Percentiles rank a stretch among this genome's conserved stretches.
phyloP scores from a whole-genome alignment of 2,797 vertebrate species.

The Melanotaenia trifasciata region DNA sequence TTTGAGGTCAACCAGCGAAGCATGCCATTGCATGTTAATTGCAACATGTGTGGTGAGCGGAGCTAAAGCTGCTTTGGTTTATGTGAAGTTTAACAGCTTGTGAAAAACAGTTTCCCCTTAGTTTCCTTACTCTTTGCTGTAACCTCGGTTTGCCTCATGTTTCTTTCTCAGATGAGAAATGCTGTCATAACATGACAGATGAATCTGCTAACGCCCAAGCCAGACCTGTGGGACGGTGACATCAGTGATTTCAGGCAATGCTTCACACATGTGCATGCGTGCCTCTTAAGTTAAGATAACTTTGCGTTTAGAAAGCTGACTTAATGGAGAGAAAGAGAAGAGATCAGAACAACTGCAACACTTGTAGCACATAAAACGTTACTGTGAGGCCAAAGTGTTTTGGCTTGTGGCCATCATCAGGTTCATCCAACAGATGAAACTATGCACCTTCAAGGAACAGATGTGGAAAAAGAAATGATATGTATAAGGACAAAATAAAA shows the following conservation, averaged over 20 bases:
- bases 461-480: not conserved
- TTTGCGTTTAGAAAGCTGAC: conserved; percentile 12
- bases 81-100: conserved; percentile 68
- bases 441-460: not conserved
- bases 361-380: not conserved
- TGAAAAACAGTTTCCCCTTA: conserved; percentile 60
- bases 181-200: conserved; percentile 71
- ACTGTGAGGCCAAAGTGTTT: not conserved
- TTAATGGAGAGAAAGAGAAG: not conserved
- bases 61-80: conserved; percentile 62
- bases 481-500: not conserved
- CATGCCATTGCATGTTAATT: conserved; percentile 73
- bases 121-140: conserved; percentile 10
- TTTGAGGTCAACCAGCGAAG: conserved; percentile 68
- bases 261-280: conserved; percentile 43
- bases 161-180: conserved; percentile 50
- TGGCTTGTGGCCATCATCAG: not conserved
- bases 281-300: conserved; percentile 26
- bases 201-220: conserved; percentile 71
- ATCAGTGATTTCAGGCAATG: conserved; percentile 57
- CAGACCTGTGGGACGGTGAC: conserved; percentile 71
- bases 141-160: conserved; percentile 3
- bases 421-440: not conserved
- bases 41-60: conserved; percentile 71
- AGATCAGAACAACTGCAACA: not conserved